Evolutionary conservation across 1,140 invertebrate species (phyloP), one percentile per base, ranked within the genome.

Genomic region (Diploscapter pachys): DNA sequence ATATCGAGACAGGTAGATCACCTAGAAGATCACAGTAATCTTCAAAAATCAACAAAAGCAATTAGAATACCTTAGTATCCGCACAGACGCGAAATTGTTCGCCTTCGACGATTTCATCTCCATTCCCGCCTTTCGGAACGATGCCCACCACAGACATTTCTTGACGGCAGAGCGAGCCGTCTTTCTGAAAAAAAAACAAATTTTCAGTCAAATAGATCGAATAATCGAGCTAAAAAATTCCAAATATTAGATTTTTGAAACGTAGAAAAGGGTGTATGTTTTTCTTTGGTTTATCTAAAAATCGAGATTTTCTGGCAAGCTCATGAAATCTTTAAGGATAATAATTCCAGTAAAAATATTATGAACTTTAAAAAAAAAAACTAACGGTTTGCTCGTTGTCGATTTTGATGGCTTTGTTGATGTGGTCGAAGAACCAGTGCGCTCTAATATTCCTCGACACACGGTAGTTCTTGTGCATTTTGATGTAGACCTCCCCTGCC

Each of bases 391-490:
- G 67, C 13, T 76, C 11, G n/a, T 68, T 31, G 64, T 74, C 52
- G 11, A 79, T 74, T 49, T 48, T 83, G 56, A 92, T 87, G n/a
- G 88, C 83, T 70, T 88, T 89, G 81, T 92, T 90, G 50, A 93
- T 85, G 84, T 91, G 89, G 75, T 90, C 88, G 49, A 93, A 87
- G 81, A 91, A 91, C 92, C 92, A 93, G 80, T 91, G 90, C 62
- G 91, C 89, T 79, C 92, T 86, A 50, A 91, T 88, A 86, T 92
- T 92, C 78, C 92, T 87, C 48, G 92, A 92, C 76, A 93, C 90
- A 50, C 91, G 89, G 80, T 91, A 76, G 59, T 57, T 56, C 69
- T 62, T 76, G 51, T 71, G 61, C 74, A 76, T 76, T 53, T 51
- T 59, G 6, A 76, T 5, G 13, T 65, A 71, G 4, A 76, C 62